Conservation (phyloP, 1,140 invertebrate species). For the Brachionus angularis region DNA sequence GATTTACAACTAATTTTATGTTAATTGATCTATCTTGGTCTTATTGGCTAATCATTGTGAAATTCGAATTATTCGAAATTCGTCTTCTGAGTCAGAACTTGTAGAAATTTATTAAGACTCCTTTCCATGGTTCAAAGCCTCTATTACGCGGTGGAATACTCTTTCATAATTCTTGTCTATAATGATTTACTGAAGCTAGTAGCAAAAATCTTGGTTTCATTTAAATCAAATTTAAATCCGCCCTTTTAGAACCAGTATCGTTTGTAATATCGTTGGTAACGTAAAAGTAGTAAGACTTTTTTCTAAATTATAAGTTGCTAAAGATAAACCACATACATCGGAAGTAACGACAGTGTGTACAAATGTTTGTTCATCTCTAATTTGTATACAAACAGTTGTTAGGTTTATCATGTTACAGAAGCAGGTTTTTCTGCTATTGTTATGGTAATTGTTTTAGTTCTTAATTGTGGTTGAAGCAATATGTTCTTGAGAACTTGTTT, state of each 20-base stretch:
- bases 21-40: no score
- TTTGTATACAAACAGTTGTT: no score
- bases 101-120: no score
- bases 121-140: slow-evolving; percentile 60
- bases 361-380: no score
- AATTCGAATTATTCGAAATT: no score
- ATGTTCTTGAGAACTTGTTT: background rate
- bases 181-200: no score
- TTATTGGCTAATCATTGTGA: no score
- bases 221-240: slow-evolving; percentile 50
- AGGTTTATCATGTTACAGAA: no score
- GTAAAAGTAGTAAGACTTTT: background rate
- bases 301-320: no score
- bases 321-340: background rate
- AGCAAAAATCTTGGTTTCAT: slow-evolving; percentile 58
- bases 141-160: slow-evolving; percentile 76
- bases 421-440: background rate
- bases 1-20: no score
- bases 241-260: background rate
- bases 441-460: slow-evolving; percentile 21
- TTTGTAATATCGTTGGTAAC: background rate
- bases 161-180: slow-evolving; percentile 85
- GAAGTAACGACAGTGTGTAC: background rate
- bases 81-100: no score
- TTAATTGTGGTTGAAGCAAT: slow-evolving; percentile 45